These are phyloP conservation scores for Dicrurus megarhynchus DNA, from an alignment of 2,113 vertebrate species.

Conservation along the genomic window DNA sequence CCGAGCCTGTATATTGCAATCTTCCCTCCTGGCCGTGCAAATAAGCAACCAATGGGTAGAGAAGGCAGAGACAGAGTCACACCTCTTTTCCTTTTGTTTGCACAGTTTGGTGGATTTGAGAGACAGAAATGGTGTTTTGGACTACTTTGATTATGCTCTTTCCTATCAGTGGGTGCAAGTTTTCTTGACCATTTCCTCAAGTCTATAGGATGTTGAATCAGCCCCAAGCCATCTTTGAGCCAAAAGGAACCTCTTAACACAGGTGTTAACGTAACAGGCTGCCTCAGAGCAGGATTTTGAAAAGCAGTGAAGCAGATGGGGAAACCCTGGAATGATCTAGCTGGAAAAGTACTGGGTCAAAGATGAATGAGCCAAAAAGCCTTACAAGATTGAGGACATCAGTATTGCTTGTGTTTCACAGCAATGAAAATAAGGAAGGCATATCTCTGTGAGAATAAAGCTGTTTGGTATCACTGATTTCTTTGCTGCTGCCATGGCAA, in stretches of 20 bases:
- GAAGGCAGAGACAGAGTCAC: neutral
- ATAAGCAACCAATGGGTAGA: neutral
- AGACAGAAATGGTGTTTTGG: neutral
- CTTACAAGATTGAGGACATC: neutral
- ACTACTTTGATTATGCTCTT: neutral
- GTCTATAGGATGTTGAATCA: neutral
- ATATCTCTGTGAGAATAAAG: neutral
- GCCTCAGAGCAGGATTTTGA: neutral
- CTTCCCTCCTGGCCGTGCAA: neutral
- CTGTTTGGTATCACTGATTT: neutral
- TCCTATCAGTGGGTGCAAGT: neutral
- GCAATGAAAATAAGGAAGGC: neutral
- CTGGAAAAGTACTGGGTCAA: neutral
- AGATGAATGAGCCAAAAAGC: neutral
- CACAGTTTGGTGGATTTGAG: neutral
- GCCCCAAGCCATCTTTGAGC: neutral
- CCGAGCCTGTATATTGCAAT: neutral
- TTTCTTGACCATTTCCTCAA: neutral
- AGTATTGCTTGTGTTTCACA: neutral
- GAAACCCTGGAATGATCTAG: neutral
- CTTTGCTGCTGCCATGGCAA: neutral
- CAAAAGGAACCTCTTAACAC: neutral
- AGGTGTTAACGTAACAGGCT: neutral
- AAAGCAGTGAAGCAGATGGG: neutral
- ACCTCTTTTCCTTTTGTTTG: neutral